These are phyloP conservation scores for Drosophila guanche DNA, from an alignment of 1,140 invertebrate genomes.

Conservation along the genomic window DNA sequence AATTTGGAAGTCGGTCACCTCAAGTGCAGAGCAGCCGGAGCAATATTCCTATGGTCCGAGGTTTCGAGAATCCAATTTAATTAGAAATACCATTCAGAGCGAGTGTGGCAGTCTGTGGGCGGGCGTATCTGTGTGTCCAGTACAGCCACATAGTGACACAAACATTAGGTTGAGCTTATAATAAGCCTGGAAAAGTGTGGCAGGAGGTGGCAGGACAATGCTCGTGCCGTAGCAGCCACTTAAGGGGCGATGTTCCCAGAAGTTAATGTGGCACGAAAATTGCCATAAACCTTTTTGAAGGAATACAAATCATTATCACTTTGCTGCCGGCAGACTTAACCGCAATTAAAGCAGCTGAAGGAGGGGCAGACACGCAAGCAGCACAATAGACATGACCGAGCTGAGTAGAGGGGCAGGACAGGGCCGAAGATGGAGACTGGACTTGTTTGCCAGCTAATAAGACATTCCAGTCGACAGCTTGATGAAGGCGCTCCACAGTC, in stretches of 20 bases:
- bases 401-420: too few relatives aligned
- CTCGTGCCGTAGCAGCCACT: slow-evolving; percentile 45
- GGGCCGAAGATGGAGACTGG: background rate
- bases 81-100: slow-evolving; percentile 25
- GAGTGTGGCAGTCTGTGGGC: background rate
- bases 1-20: background rate
- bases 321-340: slow-evolving; percentile 72
- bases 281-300: slow-evolving; percentile 81
- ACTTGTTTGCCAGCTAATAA: slow-evolving; percentile 72
- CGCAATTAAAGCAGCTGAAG: slow-evolving; percentile 69
- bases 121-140: background rate
- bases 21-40: slow-evolving; percentile 1
- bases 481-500: slow-evolving; percentile 50
- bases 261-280: slow-evolving; percentile 77
- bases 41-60: background rate
- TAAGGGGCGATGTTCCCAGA: slow-evolving; percentile 35
- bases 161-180: slow-evolving; percentile 40
- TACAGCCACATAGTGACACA: background rate
- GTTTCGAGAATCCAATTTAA: slow-evolving; percentile 58
- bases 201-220: slow-evolving; percentile 7
- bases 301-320: slow-evolving; percentile 82
- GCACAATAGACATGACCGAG: slow-evolving; percentile 22
- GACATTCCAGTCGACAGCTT: slow-evolving; percentile 74
- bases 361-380: slow-evolving; percentile 14
- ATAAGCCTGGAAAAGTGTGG: slow-evolving; percentile 12